Conservation (phyloP, 2,888 invertebrate genomes). For the Tenthredo amoena region DNA sequence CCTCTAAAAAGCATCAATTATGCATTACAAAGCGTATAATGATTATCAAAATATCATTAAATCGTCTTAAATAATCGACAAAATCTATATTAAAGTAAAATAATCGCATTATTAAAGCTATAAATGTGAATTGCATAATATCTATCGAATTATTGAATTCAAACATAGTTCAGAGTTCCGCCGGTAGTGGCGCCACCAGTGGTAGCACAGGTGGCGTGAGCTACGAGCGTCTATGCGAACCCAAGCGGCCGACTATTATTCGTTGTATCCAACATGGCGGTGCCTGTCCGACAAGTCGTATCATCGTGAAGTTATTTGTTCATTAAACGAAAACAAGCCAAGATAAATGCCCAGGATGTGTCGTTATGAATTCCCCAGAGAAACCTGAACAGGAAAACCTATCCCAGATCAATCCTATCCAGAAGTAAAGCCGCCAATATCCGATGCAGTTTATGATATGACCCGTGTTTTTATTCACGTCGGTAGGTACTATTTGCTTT, state of each 20-base stretch:
- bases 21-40: neutral
- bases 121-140: neutral
- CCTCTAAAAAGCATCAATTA: no score
- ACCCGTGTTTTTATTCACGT: neutral
- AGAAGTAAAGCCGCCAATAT: neutral
- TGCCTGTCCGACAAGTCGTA: neutral
- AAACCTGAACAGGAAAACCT: neutral
- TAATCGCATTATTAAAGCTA: neutral
- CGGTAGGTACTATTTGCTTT: neutral
- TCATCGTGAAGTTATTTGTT: neutral
- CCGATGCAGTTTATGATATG: neutral
- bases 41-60: neutral
- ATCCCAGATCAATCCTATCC: neutral
- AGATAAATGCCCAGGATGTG: neutral
- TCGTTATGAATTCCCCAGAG: neutral
- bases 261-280: neutral
- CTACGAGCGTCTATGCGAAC: neutral
- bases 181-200: neutral
- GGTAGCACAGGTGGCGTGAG: neutral
- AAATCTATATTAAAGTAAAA: neutral
- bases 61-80: neutral
- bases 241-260: neutral
- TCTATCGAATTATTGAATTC: neutral
- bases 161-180: neutral
- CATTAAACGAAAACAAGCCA: neutral